Conservation (phyloP, 2,888 invertebrate genomes). For the Cantharis rustica region DNA sequence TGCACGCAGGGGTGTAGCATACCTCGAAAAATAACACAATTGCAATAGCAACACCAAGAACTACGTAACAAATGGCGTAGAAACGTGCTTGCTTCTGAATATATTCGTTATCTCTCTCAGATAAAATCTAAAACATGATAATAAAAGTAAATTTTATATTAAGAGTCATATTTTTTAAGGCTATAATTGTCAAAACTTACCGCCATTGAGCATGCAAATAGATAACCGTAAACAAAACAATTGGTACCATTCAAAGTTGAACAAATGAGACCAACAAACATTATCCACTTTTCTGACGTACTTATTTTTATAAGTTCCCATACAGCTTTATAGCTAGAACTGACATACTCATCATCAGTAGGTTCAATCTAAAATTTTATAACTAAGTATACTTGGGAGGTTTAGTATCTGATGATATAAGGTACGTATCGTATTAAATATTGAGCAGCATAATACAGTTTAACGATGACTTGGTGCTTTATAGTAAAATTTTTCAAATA, state of each 20-base stretch:
- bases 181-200: background rate
- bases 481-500: too few relatives aligned
- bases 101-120: background rate
- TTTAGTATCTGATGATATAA: slow-evolving; percentile 59
- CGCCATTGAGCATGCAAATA: background rate
- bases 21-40: background rate
- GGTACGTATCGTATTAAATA: slow-evolving; percentile 61
- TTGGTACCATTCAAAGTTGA: background rate
- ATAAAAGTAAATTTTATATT: background rate
- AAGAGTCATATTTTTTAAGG: background rate
- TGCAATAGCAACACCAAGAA: background rate
- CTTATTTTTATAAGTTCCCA: background rate
- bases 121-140: background rate
- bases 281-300: background rate
- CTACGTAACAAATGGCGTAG: background rate
- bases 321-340: background rate
- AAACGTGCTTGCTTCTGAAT: background rate
- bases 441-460: slow-evolving; percentile 72
- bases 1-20: background rate
- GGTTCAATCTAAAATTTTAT: background rate
- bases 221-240: background rate
- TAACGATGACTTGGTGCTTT: too few relatives aligned
- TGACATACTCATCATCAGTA: background rate
- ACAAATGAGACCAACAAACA: background rate
- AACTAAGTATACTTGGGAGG: background rate